These are phyloP conservation scores for Xyrauchen texanus DNA, from an alignment of 2,113 vertebrate genomes.

Conservation along the genomic window DNA sequence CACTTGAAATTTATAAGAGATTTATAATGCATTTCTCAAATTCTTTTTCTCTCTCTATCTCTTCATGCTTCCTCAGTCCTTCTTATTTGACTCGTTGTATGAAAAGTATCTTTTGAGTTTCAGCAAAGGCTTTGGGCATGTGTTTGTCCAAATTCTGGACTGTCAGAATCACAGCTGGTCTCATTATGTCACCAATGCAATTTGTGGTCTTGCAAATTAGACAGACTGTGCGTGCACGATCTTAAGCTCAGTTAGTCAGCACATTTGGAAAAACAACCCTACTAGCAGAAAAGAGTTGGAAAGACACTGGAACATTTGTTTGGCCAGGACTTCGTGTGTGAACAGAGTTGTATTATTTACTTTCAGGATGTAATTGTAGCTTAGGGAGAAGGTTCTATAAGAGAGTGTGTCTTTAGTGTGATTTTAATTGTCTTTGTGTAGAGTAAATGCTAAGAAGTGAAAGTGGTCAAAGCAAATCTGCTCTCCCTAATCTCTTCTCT, in stretches of 20 bases:
- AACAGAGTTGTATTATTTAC: slow-evolving; percentile 55
- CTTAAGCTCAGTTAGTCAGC: slow-evolving; percentile 25
- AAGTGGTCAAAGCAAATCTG: slow-evolving; percentile 50
- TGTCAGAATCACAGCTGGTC: slow-evolving; percentile 33
- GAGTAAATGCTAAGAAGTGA: slow-evolving; percentile 39
- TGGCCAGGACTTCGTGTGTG: slow-evolving; percentile 23
- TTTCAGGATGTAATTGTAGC: slow-evolving; percentile 49
- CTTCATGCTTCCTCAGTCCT: slow-evolving; percentile 18
- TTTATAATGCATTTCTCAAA: slow-evolving; percentile 69
- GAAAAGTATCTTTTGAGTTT: slow-evolving; percentile 19
- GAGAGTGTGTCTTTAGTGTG: slow-evolving; percentile 50
- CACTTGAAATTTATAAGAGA: slow-evolving; percentile 79
- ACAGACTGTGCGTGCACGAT: slow-evolving; percentile 7
- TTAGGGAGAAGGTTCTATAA: slow-evolving; percentile 39
- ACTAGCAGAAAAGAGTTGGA: slow-evolving; percentile 24
- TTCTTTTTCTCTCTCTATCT: slow-evolving; percentile 61
- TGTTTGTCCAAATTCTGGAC: slow-evolving; percentile 25
- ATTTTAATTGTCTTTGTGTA: slow-evolving; percentile 57
- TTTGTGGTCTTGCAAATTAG: slow-evolving; percentile 26
- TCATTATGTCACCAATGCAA: slow-evolving; percentile 41
- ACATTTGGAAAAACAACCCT: not conserved
- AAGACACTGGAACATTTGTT: slow-evolving; percentile 44
- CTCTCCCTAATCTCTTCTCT: slow-evolving; percentile 40
- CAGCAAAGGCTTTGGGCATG: not conserved
- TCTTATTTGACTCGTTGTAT: not conserved